Percentiles rank a stretch among this genome's conserved stretches.
These are phyloP conservation scores for Poeciliopsis occidentalis DNA, from an alignment of 2,113 vertebrate genomes.

Conservation along the genomic window DNA sequence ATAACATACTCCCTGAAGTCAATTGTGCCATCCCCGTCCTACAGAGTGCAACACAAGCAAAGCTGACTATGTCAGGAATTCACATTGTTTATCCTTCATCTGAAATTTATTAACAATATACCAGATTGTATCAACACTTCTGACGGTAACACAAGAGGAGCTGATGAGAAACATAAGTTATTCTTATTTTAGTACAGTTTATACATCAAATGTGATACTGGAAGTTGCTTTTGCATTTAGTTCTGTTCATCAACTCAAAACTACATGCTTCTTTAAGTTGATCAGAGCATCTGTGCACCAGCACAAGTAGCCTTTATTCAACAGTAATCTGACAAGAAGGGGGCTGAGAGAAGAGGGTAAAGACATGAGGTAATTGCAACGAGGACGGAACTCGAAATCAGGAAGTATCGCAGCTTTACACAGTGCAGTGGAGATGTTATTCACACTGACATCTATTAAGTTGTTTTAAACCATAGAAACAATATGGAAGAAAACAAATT, in stretches of 20 bases:
- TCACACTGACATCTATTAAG: not conserved
- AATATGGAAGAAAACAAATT: not conserved
- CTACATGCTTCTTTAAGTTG: too few relatives aligned
- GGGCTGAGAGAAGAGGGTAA: too few relatives aligned
- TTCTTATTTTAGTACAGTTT: too few relatives aligned
- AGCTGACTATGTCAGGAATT: not conserved
- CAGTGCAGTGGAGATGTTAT: not conserved
- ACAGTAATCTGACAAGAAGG: too few relatives aligned
- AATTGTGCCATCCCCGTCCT: slow-evolving; percentile 94
- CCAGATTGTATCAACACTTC: not conserved
- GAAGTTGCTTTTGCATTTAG: too few relatives aligned
- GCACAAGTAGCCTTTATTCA: too few relatives aligned
- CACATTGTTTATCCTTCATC: not conserved
- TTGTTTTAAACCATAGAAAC: not conserved
- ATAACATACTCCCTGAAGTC: slow-evolving; percentile 99
- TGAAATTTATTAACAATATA: not conserved
- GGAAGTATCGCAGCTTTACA: not conserved
- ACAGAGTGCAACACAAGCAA: slow-evolving; percentile 15
- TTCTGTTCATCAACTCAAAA: too few relatives aligned
- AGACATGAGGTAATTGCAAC: too few relatives aligned
- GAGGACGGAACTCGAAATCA: too few relatives aligned
- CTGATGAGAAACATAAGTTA: too few relatives aligned
- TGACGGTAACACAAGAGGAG: not conserved
- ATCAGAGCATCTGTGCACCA: too few relatives aligned
- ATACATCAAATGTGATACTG: too few relatives aligned